Evolutionary conservation across 2,113 vertebrate genomes (phyloP), one percentile per base, ranked within the genome.

Genomic region (Macrotus californicus): DNA sequence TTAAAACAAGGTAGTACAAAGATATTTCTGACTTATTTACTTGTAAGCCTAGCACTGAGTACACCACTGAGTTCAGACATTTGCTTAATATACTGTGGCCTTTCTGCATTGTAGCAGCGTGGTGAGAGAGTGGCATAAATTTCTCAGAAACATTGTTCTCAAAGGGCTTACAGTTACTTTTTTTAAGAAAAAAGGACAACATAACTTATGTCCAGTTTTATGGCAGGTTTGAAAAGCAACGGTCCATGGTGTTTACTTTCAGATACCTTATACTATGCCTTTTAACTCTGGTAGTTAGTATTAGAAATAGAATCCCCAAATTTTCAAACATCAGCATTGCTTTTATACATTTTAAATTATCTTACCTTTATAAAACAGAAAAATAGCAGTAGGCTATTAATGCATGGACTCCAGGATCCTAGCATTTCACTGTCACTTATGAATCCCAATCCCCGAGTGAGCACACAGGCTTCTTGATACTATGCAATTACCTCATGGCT

Each of bases 301-400:
- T 69, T 73, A 54, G 70, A 92, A 85, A 48, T 69, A 59, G 41
- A 87, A 70, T 76, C 76, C 19, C 43, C 77, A 41, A 46, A 76
- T 90, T 88, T 59, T 96, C 48, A 61, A 6, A 73, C 34, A 85
- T 69, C 24, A 81, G 19, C 56, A 80, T 59, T 73, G 50, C 15
- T 91, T 86, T 93, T 70, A 12, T 95, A 69, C 26, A 88, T 80
- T 92, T 83, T 56, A 90, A 92, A 83, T 92, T 19, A 82, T 72
- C 26, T 92, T 41, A 67, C 41, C 54, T 56, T 93, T 86, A 52
- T 64, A 46, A 2, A 73, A 50, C 50, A 92, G 41, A 87, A 82
- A 77, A 36, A 70, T 50, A 80, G 31, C 36, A 85, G n/a, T 84
- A 82, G 69, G 54, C 31, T 41, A 36, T 36, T 86, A 70, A 85